Conservation (phyloP, 2,797 vertebrate genomes). For the Intellagama lesueurii region DNA sequence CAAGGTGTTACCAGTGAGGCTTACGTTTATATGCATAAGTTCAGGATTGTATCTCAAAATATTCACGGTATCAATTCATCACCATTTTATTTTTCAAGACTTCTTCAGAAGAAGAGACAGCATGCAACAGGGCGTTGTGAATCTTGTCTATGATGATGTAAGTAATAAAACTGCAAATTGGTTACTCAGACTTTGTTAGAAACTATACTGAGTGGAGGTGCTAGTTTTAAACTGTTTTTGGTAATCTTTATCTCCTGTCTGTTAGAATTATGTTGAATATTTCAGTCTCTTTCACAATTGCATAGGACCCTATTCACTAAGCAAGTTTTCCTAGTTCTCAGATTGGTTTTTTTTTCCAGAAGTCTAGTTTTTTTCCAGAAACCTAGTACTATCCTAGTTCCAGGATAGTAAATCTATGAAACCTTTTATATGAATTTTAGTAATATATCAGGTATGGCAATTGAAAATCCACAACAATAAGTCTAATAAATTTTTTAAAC, state of each 20-base stretch:
- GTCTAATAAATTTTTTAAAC: no score
- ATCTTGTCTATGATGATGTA: constrained; percentile 92
- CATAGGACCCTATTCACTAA: background rate
- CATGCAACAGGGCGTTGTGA: constrained; percentile 88
- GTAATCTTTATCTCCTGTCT: background rate
- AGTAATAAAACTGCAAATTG: constrained; percentile 64
- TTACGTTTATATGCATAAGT: background rate
- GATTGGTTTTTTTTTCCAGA: background rate
- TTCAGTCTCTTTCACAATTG: background rate
- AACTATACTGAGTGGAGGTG: background rate
- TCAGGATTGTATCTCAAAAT: background rate
- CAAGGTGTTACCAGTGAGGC: background rate
- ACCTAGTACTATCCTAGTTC: background rate
- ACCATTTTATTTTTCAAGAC: constrained; percentile 75
- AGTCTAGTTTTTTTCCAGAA: background rate
- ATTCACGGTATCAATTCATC: background rate
- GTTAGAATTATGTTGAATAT: background rate
- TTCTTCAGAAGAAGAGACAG: constrained; percentile 87
- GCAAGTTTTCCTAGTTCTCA: background rate
- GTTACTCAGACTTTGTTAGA: background rate
- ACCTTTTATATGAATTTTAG: background rate
- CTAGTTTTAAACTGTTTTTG: background rate
- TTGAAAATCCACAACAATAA: no score
- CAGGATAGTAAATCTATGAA: background rate
- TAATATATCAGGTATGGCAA: background rate